These are phyloP conservation scores for Apeltes quadracus DNA, from an alignment of 2,113 vertebrate genomes.

Conservation along the genomic window DNA sequence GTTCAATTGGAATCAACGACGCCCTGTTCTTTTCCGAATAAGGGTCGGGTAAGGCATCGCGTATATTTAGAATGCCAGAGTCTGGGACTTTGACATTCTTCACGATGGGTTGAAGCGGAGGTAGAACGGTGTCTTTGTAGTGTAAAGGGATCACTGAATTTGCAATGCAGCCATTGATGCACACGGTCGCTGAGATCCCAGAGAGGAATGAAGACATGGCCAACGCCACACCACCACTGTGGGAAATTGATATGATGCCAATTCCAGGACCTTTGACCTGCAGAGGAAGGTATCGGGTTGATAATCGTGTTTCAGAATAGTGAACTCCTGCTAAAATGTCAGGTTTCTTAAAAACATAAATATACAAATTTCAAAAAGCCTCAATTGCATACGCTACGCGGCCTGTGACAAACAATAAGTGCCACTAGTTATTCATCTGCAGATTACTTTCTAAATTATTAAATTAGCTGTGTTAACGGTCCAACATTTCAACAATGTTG, in stretches of 20 bases:
- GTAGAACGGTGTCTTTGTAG: conserved; percentile 77
- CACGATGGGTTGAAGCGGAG: conserved; percentile 45
- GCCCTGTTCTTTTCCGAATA: conserved; percentile 66
- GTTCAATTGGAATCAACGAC: conserved; percentile 86
- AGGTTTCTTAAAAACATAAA: not conserved
- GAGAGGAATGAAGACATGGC: conserved; percentile 88
- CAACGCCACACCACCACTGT: conserved; percentile 86
- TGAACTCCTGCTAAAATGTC: not conserved
- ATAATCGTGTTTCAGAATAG: not conserved
- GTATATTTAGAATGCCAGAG: conserved; percentile 78
- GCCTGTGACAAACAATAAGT: not conserved
- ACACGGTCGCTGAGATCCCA: conserved; percentile 83
- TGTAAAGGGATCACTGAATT: conserved; percentile 78
- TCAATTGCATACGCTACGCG: not conserved
- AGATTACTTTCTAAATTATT: not conserved
- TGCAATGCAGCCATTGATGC: conserved; percentile 84
- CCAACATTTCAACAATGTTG: not conserved
- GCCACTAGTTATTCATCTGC: not conserved
- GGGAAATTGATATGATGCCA: conserved; percentile 87
- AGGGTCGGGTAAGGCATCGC: conserved; percentile 75
- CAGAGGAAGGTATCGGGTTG: not conserved
- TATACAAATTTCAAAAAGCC: too few species aligned
- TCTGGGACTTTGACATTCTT: conserved; percentile 61
- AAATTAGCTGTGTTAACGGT: not conserved
- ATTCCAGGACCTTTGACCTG: conserved; percentile 83